Base-by-base conservation (phyloP, 2,888 invertebrate species). In the Acleris holmiana region DNA sequence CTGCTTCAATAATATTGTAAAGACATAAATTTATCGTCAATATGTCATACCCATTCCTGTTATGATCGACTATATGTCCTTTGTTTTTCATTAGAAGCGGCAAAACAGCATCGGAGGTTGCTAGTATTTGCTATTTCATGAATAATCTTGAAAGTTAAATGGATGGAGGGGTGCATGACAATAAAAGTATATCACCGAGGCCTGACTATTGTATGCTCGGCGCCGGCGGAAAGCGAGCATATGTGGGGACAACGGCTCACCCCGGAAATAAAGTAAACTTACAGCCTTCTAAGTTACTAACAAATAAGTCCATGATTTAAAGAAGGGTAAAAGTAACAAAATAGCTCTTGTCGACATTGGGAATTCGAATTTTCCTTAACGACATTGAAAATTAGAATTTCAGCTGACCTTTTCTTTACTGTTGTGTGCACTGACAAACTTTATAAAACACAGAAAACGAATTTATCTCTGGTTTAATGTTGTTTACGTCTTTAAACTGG, bases 111-210 rank as follows among this genome's bases (percentile, higher is more conserved):
- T 69, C 75, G 71, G 71, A 75, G 68, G 65, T 48, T 71, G 72
- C 70, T 71, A 76, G 65, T 74, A 29, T 80, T 79, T 71, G 79
- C 76, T 73, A 80, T 76, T 77, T 80, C 72, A 76, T 79, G 80
- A 83, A 84, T 84, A 85, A 86, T 87, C 79, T 82, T 75, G 75
- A 76, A 79, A 76, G 73, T 68, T 73, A 79, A 80, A 80, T 77
- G 74, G 83, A 84, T 29, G 29, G 29, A 29, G 29, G 91, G 91
- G 90, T 88, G 90, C 85, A 90, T 86, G 84, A 91, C 88, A 91
- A 91, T 91, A 91, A 91, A 91, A 89, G 86, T 91, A 91, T 91
- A 91, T 91, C 91, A 91, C 88, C 77, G 83, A 86, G 84, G 80
- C 86, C 75, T 80, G 78, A 78, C 85, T 81, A 88, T 89, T 90